Conservation (phyloP, 2,888 invertebrate genomes). For the Lasioglossum malachurum region DNA sequence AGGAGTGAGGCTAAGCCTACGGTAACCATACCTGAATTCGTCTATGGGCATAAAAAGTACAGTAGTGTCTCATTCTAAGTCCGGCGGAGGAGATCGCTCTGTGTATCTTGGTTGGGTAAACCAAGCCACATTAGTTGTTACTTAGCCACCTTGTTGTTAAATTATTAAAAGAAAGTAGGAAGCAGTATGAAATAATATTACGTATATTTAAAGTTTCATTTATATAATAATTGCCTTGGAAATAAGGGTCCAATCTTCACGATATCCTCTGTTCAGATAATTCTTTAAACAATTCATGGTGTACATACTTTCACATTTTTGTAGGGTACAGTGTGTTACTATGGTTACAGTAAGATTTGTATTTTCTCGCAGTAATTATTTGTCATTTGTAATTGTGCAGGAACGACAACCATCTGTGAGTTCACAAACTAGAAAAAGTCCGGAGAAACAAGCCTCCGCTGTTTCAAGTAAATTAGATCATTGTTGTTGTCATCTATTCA, state of each 20-base stretch:
- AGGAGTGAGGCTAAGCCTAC: constrained; percentile 22
- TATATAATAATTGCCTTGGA: no score
- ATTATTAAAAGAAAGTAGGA: no score
- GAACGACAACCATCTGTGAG: constrained; percentile 21
- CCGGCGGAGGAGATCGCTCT: no score
- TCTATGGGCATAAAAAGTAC: neutral
- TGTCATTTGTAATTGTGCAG: constrained; percentile 22
- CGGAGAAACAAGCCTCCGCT: constrained; percentile 5
- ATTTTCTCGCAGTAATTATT: neutral
- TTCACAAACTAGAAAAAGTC: constrained; percentile 12
- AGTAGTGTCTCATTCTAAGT: no score
- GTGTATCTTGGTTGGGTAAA: no score
- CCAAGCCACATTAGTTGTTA: no score
- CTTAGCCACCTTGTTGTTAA: no score
- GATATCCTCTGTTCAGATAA: neutral
- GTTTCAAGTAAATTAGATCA: constrained; percentile 23
- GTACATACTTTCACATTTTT: neutral
- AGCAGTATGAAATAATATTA: no score
- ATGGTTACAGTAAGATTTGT: neutral
- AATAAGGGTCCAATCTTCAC: no score
- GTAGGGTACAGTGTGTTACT: neutral
- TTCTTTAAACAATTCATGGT: neutral
- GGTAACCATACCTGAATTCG: constrained; percentile 37
- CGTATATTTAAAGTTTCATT: no score
- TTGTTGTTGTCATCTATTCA: neutral